Conservation (phyloP, 2,888 invertebrate species). For the Andrena haemorrhoa region DNA sequence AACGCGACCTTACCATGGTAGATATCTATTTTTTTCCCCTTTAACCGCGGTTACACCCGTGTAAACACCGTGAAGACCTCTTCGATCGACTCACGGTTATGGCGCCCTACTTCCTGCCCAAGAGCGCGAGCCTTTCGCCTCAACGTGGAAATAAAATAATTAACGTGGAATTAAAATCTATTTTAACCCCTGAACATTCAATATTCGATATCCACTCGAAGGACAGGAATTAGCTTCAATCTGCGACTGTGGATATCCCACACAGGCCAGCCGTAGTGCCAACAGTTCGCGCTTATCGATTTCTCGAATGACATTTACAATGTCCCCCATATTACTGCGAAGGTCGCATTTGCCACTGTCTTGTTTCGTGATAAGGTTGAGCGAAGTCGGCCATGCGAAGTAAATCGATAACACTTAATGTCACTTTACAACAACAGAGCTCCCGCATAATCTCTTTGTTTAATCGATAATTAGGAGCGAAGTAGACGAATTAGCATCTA, state of each 20-base stretch:
- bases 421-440: background rate
- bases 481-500: background rate
- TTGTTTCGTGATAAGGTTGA: constrained; percentile 29
- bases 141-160: background rate
- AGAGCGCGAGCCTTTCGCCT: background rate
- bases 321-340: constrained; percentile 30
- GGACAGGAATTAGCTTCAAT: constrained; percentile 3
- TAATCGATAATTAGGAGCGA: background rate
- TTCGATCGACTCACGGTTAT: background rate
- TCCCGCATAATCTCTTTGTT: background rate
- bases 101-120: background rate
- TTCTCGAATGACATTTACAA: constrained; percentile 46
- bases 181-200: background rate
- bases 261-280: background rate
- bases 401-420: constrained; percentile 33
- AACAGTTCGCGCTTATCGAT: constrained; percentile 45
- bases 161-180: no score
- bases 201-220: background rate
- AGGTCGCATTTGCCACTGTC: constrained; percentile 34
- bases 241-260: background rate
- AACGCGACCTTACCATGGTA: constrained; percentile 92
- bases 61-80: constrained; percentile 7
- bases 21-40: constrained; percentile 74
- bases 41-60: background rate
- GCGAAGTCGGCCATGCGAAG: constrained; percentile 40